phyloP scores from a whole-genome alignment of 92 coral and sea anemone genomes.

The Parazoanthus swiftii region DNA sequence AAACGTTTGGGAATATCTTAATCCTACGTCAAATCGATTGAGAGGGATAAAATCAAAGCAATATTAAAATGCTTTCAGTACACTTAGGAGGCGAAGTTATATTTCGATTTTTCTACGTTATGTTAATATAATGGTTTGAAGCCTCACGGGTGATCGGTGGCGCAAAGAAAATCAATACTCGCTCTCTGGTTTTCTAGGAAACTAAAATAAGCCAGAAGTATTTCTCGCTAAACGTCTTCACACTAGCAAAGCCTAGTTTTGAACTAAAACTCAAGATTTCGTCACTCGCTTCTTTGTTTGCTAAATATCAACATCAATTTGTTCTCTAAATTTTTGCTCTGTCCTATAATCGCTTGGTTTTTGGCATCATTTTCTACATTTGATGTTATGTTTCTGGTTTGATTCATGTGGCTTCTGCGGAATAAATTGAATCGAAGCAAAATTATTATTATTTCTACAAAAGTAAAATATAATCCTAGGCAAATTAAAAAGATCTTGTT shows the following conservation, averaged over 20 bases:
- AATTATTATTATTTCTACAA: constrained; percentile 10
- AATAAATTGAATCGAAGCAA: not conserved
- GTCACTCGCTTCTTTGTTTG: not conserved
- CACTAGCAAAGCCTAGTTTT: not conserved
- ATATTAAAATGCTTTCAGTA: constrained; percentile 11
- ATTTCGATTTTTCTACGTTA: not conserved
- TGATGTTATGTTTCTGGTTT: constrained; percentile 28
- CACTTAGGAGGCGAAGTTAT: not conserved
- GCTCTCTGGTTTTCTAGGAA: constrained; percentile 17
- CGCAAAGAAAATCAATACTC: constrained; percentile 4
- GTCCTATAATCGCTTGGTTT: not conserved
- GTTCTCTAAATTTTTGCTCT: not conserved
- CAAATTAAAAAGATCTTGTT: not conserved
- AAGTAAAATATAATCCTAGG: not conserved
- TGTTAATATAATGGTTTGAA: constrained; percentile 27
- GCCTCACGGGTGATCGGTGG: constrained; percentile 30
- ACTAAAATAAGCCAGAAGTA: constrained; percentile 13
- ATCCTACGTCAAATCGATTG: not conserved
- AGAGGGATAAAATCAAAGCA: constrained; percentile 13
- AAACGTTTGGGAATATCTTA: not conserved
- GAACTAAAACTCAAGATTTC: not conserved
- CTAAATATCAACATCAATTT: not conserved
- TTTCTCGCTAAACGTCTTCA: not conserved
- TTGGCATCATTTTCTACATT: not conserved
- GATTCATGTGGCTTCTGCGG: constrained; percentile 41